Evolutionary conservation across 2,797 vertebrate genomes (phyloP).

Genomic region (Rhinichthys osculus): DNA sequence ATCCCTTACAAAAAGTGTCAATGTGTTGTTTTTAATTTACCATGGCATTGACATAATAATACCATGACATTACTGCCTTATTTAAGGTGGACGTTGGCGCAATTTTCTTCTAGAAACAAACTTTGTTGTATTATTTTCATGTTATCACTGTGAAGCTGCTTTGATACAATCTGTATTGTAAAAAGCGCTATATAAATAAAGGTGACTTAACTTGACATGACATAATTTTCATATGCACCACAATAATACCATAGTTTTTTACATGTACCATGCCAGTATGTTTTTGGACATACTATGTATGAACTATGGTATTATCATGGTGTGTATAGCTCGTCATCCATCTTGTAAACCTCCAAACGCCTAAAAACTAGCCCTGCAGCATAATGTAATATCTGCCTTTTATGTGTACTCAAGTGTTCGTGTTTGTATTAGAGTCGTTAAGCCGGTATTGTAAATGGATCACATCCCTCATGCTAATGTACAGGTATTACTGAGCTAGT

Average conservation of each 20-base stretch:
- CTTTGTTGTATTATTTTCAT: too few species aligned
- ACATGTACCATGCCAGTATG: not conserved
- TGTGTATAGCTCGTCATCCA: not conserved
- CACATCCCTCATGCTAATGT: not conserved
- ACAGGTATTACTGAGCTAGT: not conserved
- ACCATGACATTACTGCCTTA: too few species aligned
- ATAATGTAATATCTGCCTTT: not conserved
- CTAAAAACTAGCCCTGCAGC: not conserved
- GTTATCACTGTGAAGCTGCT: too few species aligned
- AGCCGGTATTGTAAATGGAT: conserved; percentile 12
- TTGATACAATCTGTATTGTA: too few species aligned
- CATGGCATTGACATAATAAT: not conserved
- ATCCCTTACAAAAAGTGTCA: not conserved
- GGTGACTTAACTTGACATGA: too few species aligned
- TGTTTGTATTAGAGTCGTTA: not conserved
- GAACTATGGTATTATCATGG: not conserved
- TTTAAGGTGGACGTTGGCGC: too few species aligned
- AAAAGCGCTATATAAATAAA: too few species aligned
- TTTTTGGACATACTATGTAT: not conserved
- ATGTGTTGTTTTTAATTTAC: not conserved
- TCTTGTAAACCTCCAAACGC: not conserved
- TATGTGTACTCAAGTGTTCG: too few species aligned
- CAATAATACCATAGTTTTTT: not conserved
- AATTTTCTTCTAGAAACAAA: too few species aligned
- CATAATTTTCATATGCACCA: too few species aligned